phyloP scores from a whole-genome alignment of 2,797 vertebrate genomes.

The Furcifer pardalis region DNA sequence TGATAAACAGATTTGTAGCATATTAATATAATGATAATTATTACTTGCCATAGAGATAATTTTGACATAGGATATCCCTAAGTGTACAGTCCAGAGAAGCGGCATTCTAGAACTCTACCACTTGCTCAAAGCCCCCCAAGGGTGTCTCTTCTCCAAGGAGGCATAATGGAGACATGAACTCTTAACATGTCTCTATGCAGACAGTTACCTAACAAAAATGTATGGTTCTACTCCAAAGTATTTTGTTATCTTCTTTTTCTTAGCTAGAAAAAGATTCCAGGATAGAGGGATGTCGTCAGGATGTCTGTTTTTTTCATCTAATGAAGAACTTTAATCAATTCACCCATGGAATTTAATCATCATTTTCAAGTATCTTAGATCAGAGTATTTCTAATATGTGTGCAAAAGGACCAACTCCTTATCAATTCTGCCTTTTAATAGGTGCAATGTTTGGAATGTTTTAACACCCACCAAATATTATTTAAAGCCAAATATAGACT shows the following conservation, averaged over 20 bases:
- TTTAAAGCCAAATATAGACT: too few relatives aligned
- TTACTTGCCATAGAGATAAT: too few relatives aligned
- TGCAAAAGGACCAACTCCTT: neutral
- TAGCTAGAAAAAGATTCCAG: neutral
- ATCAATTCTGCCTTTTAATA: too few relatives aligned
- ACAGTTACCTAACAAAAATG: neutral
- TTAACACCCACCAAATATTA: too few relatives aligned
- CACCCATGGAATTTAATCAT: neutral
- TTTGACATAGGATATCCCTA: too few relatives aligned
- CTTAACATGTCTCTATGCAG: too few relatives aligned
- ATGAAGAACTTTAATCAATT: neutral
- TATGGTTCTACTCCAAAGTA: neutral
- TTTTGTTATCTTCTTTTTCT: neutral
- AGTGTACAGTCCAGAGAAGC: too few relatives aligned
- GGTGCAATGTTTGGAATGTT: too few relatives aligned
- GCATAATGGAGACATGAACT: too few relatives aligned
- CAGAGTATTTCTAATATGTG: neutral
- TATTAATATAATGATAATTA: neutral
- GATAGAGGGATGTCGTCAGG: neutral
- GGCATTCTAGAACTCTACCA: too few relatives aligned
- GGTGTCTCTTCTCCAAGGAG: too few relatives aligned
- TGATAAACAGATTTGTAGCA: neutral
- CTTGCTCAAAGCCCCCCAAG: too few relatives aligned
- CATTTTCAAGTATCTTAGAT: neutral
- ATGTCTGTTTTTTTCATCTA: neutral